phyloP scores from a whole-genome alignment of 2,113 vertebrate genomes.

The Microtus ochrogaster region DNA sequence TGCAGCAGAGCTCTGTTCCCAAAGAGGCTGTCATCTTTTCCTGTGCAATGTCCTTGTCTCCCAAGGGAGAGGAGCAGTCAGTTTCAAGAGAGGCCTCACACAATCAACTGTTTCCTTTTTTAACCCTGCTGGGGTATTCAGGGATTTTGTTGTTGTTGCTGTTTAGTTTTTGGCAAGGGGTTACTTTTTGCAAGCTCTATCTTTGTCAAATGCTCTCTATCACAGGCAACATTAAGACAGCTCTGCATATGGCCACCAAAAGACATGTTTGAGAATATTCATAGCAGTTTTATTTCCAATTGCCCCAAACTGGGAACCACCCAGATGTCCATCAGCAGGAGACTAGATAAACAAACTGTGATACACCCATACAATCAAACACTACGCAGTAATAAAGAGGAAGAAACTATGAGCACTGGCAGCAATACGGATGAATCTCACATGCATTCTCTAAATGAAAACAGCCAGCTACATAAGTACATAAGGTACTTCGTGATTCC shows the following conservation, averaged over 20 bases:
- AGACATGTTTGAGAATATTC: constrained; percentile 68
- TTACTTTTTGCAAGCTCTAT: constrained; percentile 55
- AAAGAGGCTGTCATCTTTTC: not conserved
- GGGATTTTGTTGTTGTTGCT: constrained; percentile 42
- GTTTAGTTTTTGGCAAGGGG: constrained; percentile 51
- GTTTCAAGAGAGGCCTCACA: not conserved
- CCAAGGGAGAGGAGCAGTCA: not conserved
- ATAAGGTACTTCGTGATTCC: not conserved
- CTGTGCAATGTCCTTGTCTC: not conserved
- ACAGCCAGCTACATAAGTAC: not conserved
- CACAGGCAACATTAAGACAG: constrained; percentile 69
- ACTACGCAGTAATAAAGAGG: constrained; percentile 44
- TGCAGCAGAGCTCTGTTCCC: not conserved
- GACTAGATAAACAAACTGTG: constrained; percentile 72
- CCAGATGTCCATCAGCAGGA: constrained; percentile 67
- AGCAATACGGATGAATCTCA: not conserved
- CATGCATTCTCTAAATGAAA: constrained; percentile 27
- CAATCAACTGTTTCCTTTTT: constrained; percentile 15
- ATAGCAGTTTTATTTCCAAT: constrained; percentile 71
- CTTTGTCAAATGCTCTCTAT: constrained; percentile 72
- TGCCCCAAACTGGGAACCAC: constrained; percentile 68
- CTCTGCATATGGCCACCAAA: constrained; percentile 73
- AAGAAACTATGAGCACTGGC: not conserved
- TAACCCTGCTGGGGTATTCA: constrained; percentile 40
- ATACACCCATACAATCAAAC: constrained; percentile 44